Base-by-base conservation (phyloP, 2,888 invertebrate genomes). In the Didymodactylos carnosus region DNA sequence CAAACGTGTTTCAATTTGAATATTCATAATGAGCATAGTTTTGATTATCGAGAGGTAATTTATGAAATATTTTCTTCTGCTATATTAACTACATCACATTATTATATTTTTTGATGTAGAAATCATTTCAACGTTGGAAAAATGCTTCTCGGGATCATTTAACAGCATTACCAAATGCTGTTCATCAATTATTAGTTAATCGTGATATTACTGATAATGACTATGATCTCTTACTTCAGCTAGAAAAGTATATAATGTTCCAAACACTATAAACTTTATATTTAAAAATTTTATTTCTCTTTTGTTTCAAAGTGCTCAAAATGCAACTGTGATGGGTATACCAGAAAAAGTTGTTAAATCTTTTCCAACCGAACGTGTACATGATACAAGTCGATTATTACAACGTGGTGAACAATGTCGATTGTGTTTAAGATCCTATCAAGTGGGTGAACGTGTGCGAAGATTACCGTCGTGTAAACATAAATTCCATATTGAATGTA, bases 1-100 rank as follows among this genome's bases (percentile, higher is more conserved):
- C 81, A 81, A 77, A 76, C 78, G n/a, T 83, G 83, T 76, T 83
- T 82, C 76, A 83, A 82, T 77, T 80, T 80, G 13, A 79, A 80
- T 3, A 77, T 79, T 49, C 83, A 83, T 76, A 79, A 78, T 13
- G 77, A 81, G n/a, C 83, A 83, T 76, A 75, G 79, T 35, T 83
- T 82, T 75, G 78, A 80, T 72, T 83, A 80, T 71, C 78, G 81
- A 79, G 80, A 82, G 78, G 83, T 83, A 77, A 79, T 80, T 77
- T 25, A 3, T 13, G 43, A 71, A 73, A 41, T 16, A 14, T 11
- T 25, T 41, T 16, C 10, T 40, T 35, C 14, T 35, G n/a, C n/a
- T 39, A 16, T 73, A 39, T 39, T 8, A 3, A 6, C n/a, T 10
- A 70, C 13, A n/a, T 27, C 23, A 16, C 29, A 62, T 27, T 27